Conservation (phyloP, 2,113 vertebrate genomes). For the Carlito syrichta region DNA sequence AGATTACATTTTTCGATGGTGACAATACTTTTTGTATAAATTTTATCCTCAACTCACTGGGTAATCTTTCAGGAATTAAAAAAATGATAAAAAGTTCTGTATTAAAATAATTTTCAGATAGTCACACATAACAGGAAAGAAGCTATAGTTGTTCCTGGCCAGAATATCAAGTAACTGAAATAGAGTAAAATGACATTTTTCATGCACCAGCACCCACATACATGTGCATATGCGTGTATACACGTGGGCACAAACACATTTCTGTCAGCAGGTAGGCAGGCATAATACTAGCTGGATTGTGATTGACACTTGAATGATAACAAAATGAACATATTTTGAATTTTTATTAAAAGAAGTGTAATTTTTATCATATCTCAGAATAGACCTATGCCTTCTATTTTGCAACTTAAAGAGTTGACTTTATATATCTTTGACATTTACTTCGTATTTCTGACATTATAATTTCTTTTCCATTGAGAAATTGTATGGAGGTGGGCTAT, state of each 20-base stretch:
- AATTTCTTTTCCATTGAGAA: slow-evolving; percentile 13
- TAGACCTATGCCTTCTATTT: neutral
- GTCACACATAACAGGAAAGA: slow-evolving; percentile 14
- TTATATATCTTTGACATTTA: slow-evolving; percentile 8
- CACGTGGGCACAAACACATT: neutral
- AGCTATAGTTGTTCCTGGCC: neutral
- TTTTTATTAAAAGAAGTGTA: slow-evolving; percentile 30
- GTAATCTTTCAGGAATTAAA: slow-evolving; percentile 12
- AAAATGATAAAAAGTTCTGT: slow-evolving; percentile 15
- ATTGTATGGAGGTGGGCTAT: neutral
- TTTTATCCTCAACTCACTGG: slow-evolving; percentile 36
- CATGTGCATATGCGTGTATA: neutral
- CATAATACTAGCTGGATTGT: neutral
- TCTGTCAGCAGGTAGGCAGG: neutral
- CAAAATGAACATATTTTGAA: slow-evolving; percentile 5
- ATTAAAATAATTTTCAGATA: slow-evolving; percentile 54
- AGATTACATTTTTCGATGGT: slow-evolving; percentile 25
- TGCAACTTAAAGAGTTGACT: neutral
- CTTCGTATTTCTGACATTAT: slow-evolving; percentile 33
- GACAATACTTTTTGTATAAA: slow-evolving; percentile 16
- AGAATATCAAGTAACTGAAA: slow-evolving; percentile 19
- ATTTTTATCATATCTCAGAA: slow-evolving; percentile 26
- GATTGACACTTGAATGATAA: slow-evolving; percentile 2
- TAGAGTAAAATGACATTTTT: slow-evolving; percentile 13
- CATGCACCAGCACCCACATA: neutral